Percentiles rank a stretch among this genome's conserved stretches.
These are phyloP conservation scores for Coregonus ussuriensis DNA, from an alignment of 2,797 vertebrate genomes.

Conservation along the genomic window DNA sequence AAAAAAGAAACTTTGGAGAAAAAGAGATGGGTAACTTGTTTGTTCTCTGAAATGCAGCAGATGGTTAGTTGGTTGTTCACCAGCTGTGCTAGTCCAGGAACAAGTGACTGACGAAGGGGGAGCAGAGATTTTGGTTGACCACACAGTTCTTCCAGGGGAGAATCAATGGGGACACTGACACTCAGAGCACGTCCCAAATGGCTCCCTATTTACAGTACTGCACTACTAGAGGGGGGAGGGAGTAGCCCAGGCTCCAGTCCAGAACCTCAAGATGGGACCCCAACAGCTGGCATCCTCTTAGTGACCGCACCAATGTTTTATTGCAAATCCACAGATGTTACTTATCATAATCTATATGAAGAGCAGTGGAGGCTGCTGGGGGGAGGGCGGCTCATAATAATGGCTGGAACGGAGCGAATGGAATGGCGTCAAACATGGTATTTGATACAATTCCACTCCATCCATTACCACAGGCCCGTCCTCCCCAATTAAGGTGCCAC, in stretches of 20 bases:
- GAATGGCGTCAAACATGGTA: no score
- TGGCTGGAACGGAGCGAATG: no score
- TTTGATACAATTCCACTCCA: no score
- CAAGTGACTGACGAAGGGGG: constrained; percentile 32
- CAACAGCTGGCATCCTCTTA: constrained; percentile 33
- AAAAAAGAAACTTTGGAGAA: constrained; percentile 63
- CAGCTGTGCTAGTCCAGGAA: constrained; percentile 37
- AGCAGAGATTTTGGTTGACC: constrained; percentile 39
- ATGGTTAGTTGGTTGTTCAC: constrained; percentile 15
- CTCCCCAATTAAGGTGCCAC: no score
- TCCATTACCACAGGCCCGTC: no score
- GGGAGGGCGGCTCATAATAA: no score
- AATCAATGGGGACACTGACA: constrained; percentile 45
- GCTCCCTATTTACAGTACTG: neutral
- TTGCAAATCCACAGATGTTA: constrained; percentile 3
- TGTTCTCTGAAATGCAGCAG: constrained; percentile 71
- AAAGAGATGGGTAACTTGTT: constrained; percentile 61
- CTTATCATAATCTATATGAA: neutral
- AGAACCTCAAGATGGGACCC: constrained; percentile 15
- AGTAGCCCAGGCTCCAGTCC: neutral
- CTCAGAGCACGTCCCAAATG: neutral
- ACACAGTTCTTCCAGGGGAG: constrained; percentile 29
- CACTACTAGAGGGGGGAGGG: neutral
- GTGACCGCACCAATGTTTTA: neutral
- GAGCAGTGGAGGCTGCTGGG: neutral